Conservation (phyloP, 2,888 invertebrate species). For the Bugulina stolonifera region DNA sequence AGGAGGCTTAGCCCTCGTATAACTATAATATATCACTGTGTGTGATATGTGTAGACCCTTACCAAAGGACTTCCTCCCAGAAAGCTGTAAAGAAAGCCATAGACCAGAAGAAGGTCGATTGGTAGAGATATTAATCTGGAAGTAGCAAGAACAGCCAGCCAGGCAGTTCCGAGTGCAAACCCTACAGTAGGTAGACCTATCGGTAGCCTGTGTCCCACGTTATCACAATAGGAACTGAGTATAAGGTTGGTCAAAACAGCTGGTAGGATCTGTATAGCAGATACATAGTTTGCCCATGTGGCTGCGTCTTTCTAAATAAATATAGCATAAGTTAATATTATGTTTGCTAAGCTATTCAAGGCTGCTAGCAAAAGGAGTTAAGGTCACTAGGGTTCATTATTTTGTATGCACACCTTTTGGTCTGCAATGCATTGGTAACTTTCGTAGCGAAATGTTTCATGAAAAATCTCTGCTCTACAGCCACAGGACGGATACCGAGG, state of each 20-base stretch:
- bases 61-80: conserved; percentile 1
- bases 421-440: no score
- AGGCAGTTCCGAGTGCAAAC: neutral
- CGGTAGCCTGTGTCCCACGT: neutral
- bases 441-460: no score
- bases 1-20: no score
- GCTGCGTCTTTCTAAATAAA: neutral
- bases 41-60: no score
- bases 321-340: no score
- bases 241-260: neutral
- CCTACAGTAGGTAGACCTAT: neutral
- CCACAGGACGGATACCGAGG: no score
- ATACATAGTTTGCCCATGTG: neutral
- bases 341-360: no score
- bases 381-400: no score
- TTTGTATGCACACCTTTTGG: no score
- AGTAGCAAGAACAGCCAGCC: neutral
- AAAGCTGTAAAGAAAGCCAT: neutral
- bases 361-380: no score
- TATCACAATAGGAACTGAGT: conserved; percentile 12
- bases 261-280: conserved; percentile 13
- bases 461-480: no score
- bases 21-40: no score
- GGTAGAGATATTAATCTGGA: neutral
- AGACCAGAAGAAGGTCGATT: neutral